Evolutionary conservation across 2,113 vertebrate species (phyloP), one percentile per base, ranked within the genome.

Genomic region (Sciurus niger): DNA sequence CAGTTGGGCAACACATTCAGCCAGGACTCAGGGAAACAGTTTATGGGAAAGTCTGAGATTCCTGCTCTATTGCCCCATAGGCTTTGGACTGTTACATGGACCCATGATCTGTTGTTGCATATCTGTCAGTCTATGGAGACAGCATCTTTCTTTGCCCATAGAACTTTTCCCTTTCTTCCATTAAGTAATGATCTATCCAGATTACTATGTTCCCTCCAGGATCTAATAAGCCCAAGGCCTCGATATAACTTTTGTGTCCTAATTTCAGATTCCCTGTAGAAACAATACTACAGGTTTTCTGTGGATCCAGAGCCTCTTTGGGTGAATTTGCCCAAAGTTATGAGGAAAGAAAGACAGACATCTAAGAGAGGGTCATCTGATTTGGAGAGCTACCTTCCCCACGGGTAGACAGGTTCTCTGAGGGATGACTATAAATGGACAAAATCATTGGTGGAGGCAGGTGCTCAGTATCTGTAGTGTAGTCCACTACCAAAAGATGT

Each of bases 1-100:
- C 17, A 16, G 48, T 60, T 53, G 13, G 40, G 8, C 34, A 40
- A 76, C 28, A 51, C 60, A 13, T 76, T 12, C 37, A 65, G 28
- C 63, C 30, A 48, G 76, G 37, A 40, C 43, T 72, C 9, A 7
- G 24, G 25, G 28, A 40, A 12, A 40, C 10, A 10, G 1, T 17
- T 83, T 10, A 5, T 76, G 87, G n/a, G 53, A 12, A 67, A 9
- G 51, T 73, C 28, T 24, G 28, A 30, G 28, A 48, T n/a, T 28
- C 3, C 51, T 1, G 14, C 37, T 30, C 25, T 1, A 0, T 4
- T 1, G 4, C 34, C 3, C 25, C 8, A 0, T 18, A 11, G 13
- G 7, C 37, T 73, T 22, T 58, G 55, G 13, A 18, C 84, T 34
- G 10, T 51, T 40, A 87, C 12, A 51, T 63, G 17, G 13, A 30